A percentile compares a stretch with the other conserved stretches of the same genome.
phyloP scores from a whole-genome alignment of 1,140 invertebrate species.

The Parapsyche elsis region DNA sequence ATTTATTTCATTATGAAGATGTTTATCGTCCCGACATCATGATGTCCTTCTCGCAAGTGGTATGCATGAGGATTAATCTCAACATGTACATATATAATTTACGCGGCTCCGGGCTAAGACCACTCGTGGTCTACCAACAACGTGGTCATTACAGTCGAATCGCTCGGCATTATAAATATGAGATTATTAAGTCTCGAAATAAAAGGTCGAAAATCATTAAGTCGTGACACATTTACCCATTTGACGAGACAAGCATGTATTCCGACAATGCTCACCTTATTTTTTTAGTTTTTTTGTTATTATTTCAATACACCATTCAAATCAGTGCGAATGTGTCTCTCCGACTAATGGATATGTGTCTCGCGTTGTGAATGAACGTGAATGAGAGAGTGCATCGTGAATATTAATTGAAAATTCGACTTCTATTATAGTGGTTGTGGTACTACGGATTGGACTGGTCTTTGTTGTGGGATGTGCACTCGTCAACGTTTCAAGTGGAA shows the following conservation, averaged over 20 bases:
- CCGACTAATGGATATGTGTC: background rate
- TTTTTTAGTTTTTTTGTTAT: background rate
- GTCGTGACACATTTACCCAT: slow-evolving; percentile 22
- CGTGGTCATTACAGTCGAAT: too few relatives aligned
- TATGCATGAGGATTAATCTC: too few relatives aligned
- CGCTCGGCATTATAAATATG: too few relatives aligned
- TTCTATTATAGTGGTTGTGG: background rate
- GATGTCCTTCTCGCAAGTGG: too few relatives aligned
- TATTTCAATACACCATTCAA: background rate
- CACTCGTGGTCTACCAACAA: too few relatives aligned
- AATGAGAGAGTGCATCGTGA: background rate
- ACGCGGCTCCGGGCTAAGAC: too few relatives aligned
- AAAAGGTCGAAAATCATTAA: slow-evolving; percentile 9
- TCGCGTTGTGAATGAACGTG: background rate
- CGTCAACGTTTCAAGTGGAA: background rate
- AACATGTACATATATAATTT: too few relatives aligned
- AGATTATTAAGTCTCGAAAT: background rate
- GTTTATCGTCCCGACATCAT: too few relatives aligned
- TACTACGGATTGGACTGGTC: background rate
- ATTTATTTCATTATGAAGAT: too few relatives aligned
- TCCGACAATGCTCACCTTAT: background rate
- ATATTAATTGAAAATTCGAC: background rate
- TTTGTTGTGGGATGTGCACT: background rate
- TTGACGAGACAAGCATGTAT: background rate
- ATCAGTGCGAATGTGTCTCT: background rate